These are phyloP conservation scores for Danio rerio DNA, from an alignment of 2,113 vertebrate genomes.

Conservation along the genomic window DNA sequence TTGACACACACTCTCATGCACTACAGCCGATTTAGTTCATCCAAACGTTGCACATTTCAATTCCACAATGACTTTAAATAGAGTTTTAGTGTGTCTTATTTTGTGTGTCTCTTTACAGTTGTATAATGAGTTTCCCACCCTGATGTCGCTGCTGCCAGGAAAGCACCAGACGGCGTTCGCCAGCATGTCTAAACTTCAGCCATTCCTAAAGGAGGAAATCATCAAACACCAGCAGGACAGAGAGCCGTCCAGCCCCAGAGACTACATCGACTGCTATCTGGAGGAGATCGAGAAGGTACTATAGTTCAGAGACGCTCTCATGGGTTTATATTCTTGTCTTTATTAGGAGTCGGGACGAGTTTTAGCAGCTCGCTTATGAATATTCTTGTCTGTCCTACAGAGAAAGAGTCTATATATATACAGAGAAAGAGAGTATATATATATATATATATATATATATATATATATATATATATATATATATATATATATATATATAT, in stretches of 20 bases:
- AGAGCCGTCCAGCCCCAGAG: constrained; percentile 28
- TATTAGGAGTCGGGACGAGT: neutral
- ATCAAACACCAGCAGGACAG: constrained; percentile 29
- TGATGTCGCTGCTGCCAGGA: constrained; percentile 43
- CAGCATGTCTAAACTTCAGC: constrained; percentile 35
- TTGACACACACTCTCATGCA: too few relatives aligned
- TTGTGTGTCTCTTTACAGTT: constrained; percentile 11
- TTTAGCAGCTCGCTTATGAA: neutral
- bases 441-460: neutral
- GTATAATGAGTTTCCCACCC: constrained; percentile 36
- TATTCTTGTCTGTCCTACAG: neutral
- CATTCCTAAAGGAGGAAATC: constrained; percentile 41
- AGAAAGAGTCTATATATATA: neutral
- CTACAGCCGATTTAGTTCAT: too few relatives aligned
- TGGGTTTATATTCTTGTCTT: neutral
- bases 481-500: too few relatives aligned
- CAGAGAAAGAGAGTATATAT: too few relatives aligned
- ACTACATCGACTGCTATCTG: constrained; percentile 49
- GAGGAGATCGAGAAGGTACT: constrained; percentile 44
- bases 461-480: neutral
- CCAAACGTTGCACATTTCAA: too few relatives aligned
- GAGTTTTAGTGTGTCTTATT: too few relatives aligned
- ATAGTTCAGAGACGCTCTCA: neutral
- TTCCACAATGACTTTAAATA: too few relatives aligned
- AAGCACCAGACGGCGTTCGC: constrained; percentile 27